A percentile compares a stretch with the other conserved stretches of the same genome.
Conservation (phyloP, 2,888 invertebrate species). For the Eupithecia centaureata region DNA sequence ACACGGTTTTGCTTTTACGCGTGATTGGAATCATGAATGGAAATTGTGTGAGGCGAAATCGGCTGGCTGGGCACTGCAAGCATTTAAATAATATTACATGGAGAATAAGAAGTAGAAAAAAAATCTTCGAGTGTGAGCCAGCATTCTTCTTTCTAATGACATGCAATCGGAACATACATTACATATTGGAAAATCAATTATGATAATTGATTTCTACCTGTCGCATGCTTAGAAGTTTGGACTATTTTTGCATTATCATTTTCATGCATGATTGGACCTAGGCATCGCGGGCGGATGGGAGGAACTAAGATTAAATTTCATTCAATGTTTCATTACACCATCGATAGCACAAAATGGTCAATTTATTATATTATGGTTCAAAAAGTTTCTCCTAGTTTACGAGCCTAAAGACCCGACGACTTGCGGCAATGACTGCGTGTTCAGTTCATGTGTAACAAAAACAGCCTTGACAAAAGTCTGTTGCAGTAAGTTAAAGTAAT, state of each 20-base stretch:
- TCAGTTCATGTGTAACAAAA: not conserved
- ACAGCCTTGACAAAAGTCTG: not conserved
- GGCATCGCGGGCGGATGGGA: not conserved
- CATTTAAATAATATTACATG: slow-evolving; percentile 1
- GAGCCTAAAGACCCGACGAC: not conserved
- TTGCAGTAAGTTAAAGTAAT: not conserved
- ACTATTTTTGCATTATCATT: no score
- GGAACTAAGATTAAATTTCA: not conserved
- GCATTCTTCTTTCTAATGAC: not conserved
- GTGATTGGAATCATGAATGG: slow-evolving; percentile 32
- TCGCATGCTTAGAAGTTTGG: not conserved
- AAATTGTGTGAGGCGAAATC: slow-evolving; percentile 22
- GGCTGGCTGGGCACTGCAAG: slow-evolving; percentile 12
- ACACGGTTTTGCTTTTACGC: slow-evolving; percentile 38
- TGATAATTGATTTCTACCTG: not conserved
- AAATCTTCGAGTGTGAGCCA: not conserved
- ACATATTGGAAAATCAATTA: not conserved
- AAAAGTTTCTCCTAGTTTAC: not conserved
- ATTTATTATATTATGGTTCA: no score
- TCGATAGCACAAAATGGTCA: no score
- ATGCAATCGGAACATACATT: not conserved
- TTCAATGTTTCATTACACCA: no score
- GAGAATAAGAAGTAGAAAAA: no score
- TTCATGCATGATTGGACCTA: not conserved
- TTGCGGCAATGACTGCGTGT: not conserved